phyloP scores from a whole-genome alignment of 2,888 invertebrate species.

The Xanthia togata region DNA sequence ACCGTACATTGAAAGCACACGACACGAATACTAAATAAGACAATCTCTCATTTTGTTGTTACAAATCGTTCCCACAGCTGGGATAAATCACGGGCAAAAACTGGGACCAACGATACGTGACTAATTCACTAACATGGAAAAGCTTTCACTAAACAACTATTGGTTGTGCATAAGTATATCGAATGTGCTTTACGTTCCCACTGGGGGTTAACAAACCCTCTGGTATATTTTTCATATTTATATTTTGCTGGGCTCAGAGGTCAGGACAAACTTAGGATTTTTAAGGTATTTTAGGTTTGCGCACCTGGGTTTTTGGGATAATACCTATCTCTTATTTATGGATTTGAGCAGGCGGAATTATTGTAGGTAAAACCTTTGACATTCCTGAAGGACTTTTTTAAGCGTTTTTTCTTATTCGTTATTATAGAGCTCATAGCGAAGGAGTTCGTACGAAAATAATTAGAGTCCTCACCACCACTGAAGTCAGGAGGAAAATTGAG shows the following conservation, averaged over 20 bases:
- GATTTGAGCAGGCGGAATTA: neutral
- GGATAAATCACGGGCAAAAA: slow-evolving; percentile 78
- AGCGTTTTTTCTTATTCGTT: neutral
- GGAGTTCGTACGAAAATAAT: neutral
- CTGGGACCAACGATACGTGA: slow-evolving; percentile 74
- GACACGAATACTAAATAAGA: slow-evolving; percentile 71
- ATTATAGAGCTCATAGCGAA: neutral
- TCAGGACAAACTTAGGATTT: slow-evolving; percentile 24
- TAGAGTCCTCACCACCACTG: too few species aligned
- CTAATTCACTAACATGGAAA: slow-evolving; percentile 80
- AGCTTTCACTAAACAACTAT: slow-evolving; percentile 78
- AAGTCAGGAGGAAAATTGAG: too few species aligned
- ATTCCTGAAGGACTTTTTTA: neutral
- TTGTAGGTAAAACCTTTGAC: too few species aligned
- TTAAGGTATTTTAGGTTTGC: slow-evolving; percentile 12
- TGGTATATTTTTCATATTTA: slow-evolving; percentile 54
- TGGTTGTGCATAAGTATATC: slow-evolving; percentile 71
- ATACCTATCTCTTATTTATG: neutral
- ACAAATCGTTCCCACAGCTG: slow-evolving; percentile 73
- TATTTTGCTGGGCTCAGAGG: slow-evolving; percentile 35
- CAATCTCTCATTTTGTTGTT: slow-evolving; percentile 73
- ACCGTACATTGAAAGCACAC: slow-evolving; percentile 59
- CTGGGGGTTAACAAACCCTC: slow-evolving; percentile 46
- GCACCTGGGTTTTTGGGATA: slow-evolving; percentile 2
- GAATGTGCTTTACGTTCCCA: slow-evolving; percentile 62